Conservation (phyloP, 2,113 vertebrate species). For the Notothenia coriiceps region DNA sequence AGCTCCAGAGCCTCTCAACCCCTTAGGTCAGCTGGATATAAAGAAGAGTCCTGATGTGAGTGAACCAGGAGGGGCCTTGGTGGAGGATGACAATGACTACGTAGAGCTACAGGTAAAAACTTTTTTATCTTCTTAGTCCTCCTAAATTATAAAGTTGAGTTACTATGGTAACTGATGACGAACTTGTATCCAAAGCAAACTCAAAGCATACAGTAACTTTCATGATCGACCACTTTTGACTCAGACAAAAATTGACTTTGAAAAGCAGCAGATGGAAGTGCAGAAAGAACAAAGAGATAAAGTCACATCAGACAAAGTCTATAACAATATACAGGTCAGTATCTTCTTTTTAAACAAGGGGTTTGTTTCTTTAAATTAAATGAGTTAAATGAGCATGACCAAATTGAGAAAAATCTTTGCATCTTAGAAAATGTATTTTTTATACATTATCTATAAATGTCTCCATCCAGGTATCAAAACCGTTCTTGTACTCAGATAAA, state of each 20-base stretch:
- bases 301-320: constrained; percentile 6
- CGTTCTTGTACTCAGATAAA: not conserved
- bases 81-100: constrained; percentile 82
- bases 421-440: not conserved
- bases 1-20: constrained; percentile 51
- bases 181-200: not conserved
- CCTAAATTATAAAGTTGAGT: not conserved
- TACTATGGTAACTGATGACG: not conserved
- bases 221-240: constrained; percentile 1
- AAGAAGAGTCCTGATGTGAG: constrained; percentile 24
- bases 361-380: not conserved
- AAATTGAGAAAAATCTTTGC: not conserved
- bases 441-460: not conserved
- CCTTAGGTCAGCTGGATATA: constrained; percentile 28
- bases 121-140: not conserved
- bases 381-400: not conserved
- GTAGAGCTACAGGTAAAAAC: constrained; percentile 85
- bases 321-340: constrained; percentile 63
- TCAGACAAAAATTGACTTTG: constrained; percentile 82
- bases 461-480: not conserved
- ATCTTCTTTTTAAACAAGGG: not conserved
- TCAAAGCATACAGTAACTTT: not conserved
- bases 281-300: constrained; percentile 55
- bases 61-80: constrained; percentile 44
- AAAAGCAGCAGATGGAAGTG: constrained; percentile 62